Percentiles rank a stretch among this genome's conserved stretches.
Conservation (phyloP, 2,113 vertebrate genomes). For the Chaenocephalus aceratus region DNA sequence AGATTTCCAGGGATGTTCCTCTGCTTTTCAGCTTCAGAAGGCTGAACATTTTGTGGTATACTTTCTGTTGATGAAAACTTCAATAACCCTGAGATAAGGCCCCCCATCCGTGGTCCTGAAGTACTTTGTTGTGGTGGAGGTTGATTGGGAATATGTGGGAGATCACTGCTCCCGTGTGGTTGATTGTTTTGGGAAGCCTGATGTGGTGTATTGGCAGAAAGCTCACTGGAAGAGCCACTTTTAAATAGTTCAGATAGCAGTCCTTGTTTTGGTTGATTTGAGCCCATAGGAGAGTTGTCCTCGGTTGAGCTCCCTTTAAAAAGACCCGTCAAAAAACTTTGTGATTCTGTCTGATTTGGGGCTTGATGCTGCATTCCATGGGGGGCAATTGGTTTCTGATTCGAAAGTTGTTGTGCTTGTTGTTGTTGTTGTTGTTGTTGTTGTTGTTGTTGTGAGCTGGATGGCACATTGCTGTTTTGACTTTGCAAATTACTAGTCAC, state of each 20-base stretch:
- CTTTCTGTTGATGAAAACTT: conserved; percentile 86
- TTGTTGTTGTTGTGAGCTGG: conserved; percentile 21
- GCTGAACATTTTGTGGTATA: conserved; percentile 50
- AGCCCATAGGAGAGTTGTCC: conserved; percentile 31
- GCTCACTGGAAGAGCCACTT: conserved; percentile 73
- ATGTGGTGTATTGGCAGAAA: conserved; percentile 55
- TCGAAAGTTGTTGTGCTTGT: conserved; percentile 28
- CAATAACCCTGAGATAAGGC: conserved; percentile 73
- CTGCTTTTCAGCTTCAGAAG: conserved; percentile 49
- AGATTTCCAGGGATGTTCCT: conserved; percentile 18
- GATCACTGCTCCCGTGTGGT: conserved; percentile 46
- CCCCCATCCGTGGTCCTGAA: conserved; percentile 48
- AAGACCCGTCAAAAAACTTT: conserved; percentile 73
- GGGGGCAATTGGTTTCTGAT: conserved; percentile 42
- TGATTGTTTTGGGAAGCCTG: conserved; percentile 52
- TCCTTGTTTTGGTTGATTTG: conserved; percentile 69
- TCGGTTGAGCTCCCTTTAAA: conserved; percentile 74
- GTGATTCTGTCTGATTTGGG: conserved; percentile 64
- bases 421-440: conserved; percentile 15
- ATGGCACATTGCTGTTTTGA: conserved; percentile 32
- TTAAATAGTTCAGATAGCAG: conserved; percentile 82
- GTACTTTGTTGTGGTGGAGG: conserved; percentile 53
- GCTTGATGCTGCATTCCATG: conserved; percentile 46
- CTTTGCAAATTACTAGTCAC: conserved; percentile 35
- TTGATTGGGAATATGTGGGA: conserved; percentile 34